Evolutionary conservation across 1,140 invertebrate genomes (phyloP).

Genomic region (Samia ricini): DNA sequence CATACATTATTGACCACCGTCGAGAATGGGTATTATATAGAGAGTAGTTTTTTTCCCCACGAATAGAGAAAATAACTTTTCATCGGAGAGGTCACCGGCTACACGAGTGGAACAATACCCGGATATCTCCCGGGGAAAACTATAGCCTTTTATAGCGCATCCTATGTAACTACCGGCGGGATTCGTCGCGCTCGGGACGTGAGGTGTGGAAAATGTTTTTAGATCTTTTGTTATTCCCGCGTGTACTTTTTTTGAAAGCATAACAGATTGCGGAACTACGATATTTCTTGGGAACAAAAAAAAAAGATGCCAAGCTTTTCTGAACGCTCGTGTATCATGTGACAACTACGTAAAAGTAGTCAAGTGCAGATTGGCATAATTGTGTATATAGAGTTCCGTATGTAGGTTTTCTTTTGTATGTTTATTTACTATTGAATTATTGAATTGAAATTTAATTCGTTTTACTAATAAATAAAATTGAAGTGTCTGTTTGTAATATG

Average conservation of each 20-base stretch:
- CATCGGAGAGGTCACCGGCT: conserved; percentile 5
- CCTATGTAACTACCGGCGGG: conserved; percentile 11
- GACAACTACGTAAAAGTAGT: not conserved
- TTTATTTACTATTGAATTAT: not conserved
- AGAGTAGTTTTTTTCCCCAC: not conserved
- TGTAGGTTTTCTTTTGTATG: not conserved
- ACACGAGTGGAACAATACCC: conserved; percentile 19
- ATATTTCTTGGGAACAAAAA: conserved; percentile 9
- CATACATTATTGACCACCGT: conserved; percentile 5
- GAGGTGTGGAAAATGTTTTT: conserved; percentile 22
- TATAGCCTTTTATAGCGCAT: conserved; percentile 27
- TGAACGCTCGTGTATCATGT: conserved; percentile 15
- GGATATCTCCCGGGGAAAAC: conserved; percentile 27
- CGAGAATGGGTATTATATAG: not conserved
- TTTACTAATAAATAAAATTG: not conserved
- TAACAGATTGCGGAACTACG: conserved; percentile 25
- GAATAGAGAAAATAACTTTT: conserved; percentile 19
- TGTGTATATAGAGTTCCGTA: not conserved
- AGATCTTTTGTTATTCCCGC: conserved; percentile 17
- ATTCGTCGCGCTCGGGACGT: conserved; percentile 7
- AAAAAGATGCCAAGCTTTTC: not conserved
- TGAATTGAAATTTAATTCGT: not conserved
- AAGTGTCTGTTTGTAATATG: too few relatives aligned
- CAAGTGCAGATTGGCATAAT: not conserved
- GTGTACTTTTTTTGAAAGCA: conserved; percentile 20